Base-by-base conservation (phyloP, 2,888 invertebrate genomes). In the Campaea margaritaria region DNA sequence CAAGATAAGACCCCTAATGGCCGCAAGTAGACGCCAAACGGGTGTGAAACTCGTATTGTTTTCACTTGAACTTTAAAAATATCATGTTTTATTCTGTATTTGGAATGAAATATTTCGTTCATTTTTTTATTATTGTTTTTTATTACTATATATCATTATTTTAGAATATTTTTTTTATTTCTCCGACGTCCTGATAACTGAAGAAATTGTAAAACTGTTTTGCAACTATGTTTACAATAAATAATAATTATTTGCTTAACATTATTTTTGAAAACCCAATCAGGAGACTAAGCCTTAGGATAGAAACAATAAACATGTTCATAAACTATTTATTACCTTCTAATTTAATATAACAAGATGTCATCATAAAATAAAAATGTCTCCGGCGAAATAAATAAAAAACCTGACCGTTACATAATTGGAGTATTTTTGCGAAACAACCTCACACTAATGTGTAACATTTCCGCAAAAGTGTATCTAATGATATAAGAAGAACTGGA, bases 401-500 rank as follows among this genome's bases (percentile, higher is more conserved):
- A 52, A 38, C 44, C 41, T 31, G 54, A 41, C 48, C 41, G 54
- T 67, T 67, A 65, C 59, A 57, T 67, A 63, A 65, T 65, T 54
- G 58, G 42, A 38, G 41, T 45, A 50, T 54, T 57, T 64, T 68
- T 60, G 55, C 58, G 59, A 65, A 65, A 64, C 38, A 51, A 53
- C 48, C 45, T 50, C 61, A 51, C 49, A 62, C 34, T 58, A 47
- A 50, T 47, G 47, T 60, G 60, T 50, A 53, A 64, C 54, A 58
- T 60, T 64, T 63, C 62, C 57, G 55, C 48, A 43, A 60, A 48
- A 48, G 51, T 54, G 54, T 46, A 45, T 62, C 56, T 64, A 67
- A 67, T 66, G 63, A 64, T 62, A 62, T 66, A 62, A 69, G 73
- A 72, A 72, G 72, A 74, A 70, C 65, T 73, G 74, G 78, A 75